Conservation (phyloP, 2,888 invertebrate species). For the Monochamus alternatus region DNA sequence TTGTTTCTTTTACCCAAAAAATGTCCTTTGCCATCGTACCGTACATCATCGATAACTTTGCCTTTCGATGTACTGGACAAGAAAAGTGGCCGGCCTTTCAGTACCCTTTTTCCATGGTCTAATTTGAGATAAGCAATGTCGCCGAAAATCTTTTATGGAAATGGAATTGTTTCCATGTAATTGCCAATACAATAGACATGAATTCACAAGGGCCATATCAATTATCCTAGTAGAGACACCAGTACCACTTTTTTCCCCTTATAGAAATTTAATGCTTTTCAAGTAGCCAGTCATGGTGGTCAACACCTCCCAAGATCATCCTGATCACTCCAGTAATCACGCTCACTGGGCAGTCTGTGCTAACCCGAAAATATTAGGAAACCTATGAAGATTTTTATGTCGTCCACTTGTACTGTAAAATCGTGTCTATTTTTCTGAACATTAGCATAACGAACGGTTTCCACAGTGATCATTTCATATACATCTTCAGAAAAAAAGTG, state of each 20-base stretch:
- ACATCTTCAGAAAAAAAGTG: constrained; percentile 7
- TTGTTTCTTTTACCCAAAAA: constrained; percentile 25
- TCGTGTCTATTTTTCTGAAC: constrained; percentile 8
- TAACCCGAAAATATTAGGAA: background rate
- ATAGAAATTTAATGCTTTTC: background rate
- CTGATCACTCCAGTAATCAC: constrained; percentile 2
- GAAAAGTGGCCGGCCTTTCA: constrained; percentile 41
- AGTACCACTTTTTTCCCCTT: constrained; percentile 10
- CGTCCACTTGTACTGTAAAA: background rate
- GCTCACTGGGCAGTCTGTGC: constrained; percentile 1
- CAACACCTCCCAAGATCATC: constrained; percentile 32
- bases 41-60: constrained; percentile 14
- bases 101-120: constrained; percentile 43
- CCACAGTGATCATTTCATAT: background rate
- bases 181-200: constrained; percentile 38
- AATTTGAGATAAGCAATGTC: constrained; percentile 49
- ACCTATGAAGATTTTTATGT: background rate
- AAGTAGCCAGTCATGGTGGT: background rate
- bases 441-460: background rate
- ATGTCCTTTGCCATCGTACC: constrained; percentile 22
- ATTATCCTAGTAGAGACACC: background rate
- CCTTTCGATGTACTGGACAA: constrained; percentile 38
- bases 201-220: constrained; percentile 48
- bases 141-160: constrained; percentile 49
- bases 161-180: constrained; percentile 42